These are phyloP conservation scores for Lasaia peninsularis DNA, from an alignment of 1,140 invertebrate species.

Conservation along the genomic window DNA sequence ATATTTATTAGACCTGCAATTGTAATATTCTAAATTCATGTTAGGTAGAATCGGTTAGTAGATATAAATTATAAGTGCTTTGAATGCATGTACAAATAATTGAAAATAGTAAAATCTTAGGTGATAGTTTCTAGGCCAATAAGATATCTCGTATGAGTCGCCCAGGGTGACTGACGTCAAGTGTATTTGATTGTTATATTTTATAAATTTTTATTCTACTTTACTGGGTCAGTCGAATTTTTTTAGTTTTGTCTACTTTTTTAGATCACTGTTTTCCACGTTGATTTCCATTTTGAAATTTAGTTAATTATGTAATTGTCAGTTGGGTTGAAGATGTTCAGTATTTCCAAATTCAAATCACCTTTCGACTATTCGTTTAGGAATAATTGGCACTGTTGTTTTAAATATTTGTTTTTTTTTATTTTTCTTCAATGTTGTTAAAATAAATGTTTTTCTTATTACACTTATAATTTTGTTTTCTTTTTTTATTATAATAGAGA, in stretches of 20 bases:
- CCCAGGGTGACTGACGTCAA: slow-evolving; percentile 37
- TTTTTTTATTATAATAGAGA: slow-evolving; percentile 20
- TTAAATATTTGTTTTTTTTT: slow-evolving; percentile 60
- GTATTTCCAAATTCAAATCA: slow-evolving; percentile 2
- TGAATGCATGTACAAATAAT: slow-evolving; percentile 68
- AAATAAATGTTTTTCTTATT: slow-evolving; percentile 67
- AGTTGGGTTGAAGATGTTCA: neutral
- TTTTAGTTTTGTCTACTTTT: slow-evolving; percentile 47
- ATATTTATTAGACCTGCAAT: slow-evolving; percentile 18
- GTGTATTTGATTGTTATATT: slow-evolving; percentile 63
- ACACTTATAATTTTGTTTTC: slow-evolving; percentile 56
- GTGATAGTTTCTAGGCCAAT: slow-evolving; percentile 42
- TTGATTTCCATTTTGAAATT: slow-evolving; percentile 39
- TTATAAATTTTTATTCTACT: slow-evolving; percentile 64
- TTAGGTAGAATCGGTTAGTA: slow-evolving; percentile 52
- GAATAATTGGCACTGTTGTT: slow-evolving; percentile 69
- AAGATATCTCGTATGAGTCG: slow-evolving; percentile 38
- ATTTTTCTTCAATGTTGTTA: slow-evolving; percentile 61
- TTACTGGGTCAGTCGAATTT: slow-evolving; percentile 58
- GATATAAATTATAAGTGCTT: slow-evolving; percentile 57
- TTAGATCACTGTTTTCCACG: slow-evolving; percentile 35
- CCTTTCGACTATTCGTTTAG: slow-evolving; percentile 5
- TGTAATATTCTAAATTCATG: slow-evolving; percentile 62
- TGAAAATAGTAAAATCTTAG: slow-evolving; percentile 63
- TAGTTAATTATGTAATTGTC: slow-evolving; percentile 28